Conservation (phyloP, 2,113 vertebrate genomes). For the Psilopogon haemacephalus region DNA sequence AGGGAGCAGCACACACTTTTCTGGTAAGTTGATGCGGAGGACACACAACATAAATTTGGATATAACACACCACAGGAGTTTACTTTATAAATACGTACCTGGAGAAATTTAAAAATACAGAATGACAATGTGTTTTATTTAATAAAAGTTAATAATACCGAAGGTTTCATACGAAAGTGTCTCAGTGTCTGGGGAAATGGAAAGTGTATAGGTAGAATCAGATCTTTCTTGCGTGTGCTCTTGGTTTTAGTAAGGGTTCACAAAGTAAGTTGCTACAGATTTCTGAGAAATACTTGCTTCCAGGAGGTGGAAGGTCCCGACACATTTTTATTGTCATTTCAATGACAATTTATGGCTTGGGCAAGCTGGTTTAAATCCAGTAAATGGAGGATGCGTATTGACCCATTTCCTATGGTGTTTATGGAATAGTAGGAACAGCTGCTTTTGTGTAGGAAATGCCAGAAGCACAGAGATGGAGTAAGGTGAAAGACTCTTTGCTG, state of each 20-base stretch:
- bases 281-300: background rate
- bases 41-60: background rate
- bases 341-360: background rate
- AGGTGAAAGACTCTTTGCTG: background rate
- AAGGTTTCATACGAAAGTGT: background rate
- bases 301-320: background rate
- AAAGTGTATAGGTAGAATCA: background rate
- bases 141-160: background rate
- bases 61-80: no score
- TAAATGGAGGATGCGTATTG: background rate
- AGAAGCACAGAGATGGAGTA: background rate
- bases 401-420: background rate
- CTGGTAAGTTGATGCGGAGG: conserved; percentile 73
- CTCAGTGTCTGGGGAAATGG: background rate
- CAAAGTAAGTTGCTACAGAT: background rate
- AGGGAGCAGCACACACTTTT: conserved; percentile 85
- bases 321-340: background rate
- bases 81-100: background rate
- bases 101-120: background rate
- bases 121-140: background rate
- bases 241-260: background rate
- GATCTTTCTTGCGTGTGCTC: background rate
- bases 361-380: background rate
- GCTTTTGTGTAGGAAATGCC: background rate
- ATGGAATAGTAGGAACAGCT: background rate